Base-by-base conservation (phyloP, 2,888 invertebrate species). In the Pristionchus entomophagus region DNA sequence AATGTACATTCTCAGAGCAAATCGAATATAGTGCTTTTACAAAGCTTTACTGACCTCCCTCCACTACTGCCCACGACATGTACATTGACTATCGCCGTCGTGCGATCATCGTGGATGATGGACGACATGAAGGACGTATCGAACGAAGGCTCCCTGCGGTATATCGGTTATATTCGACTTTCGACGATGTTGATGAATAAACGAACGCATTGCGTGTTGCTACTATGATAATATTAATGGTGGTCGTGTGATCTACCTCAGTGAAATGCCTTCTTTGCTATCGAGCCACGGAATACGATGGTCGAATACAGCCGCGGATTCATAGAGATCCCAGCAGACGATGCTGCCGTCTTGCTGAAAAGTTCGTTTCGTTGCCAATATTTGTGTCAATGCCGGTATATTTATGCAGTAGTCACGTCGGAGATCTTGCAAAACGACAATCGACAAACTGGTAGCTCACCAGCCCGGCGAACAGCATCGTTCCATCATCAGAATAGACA, bases 101-200 rank as follows among this genome's bases (percentile, higher is more conserved):
- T 78, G 10, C 45, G 26, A 53, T 29, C 56, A n/a, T 59, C 84
- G 49, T 84, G 49, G 2, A 86, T 29, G n/a, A 62, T 73, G 10
- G 86, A 45, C 10, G 81, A 32, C 49, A 87, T 78, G 81, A 86
- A 87, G 12, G 87, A 87, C 17, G 87, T 87, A 80, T 87, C 87
- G 73, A 87, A 87, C 26, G 87, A 77, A 1, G 87, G 86, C 65
- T 78, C 69, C 12, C 87, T 85, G 85, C 53, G 77, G 22, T 12
- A 29, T 10, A 73, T 41, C 29, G 0, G n/a, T n/a, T n/a, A n/a
- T n/a, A n/a, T n/a, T n/a, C n/a, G n/a, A n/a, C n/a, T n/a, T n/a
- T n/a, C n/a, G n/a, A n/a, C n/a, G n/a, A n/a, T n/a, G n/a, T n/a
- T n/a, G n/a, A n/a, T n/a, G n/a, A n/a, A n/a, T n/a, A n/a, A n/a